phyloP scores from a whole-genome alignment of 2,113 vertebrate species.

The Nothoprocta pentlandii region DNA sequence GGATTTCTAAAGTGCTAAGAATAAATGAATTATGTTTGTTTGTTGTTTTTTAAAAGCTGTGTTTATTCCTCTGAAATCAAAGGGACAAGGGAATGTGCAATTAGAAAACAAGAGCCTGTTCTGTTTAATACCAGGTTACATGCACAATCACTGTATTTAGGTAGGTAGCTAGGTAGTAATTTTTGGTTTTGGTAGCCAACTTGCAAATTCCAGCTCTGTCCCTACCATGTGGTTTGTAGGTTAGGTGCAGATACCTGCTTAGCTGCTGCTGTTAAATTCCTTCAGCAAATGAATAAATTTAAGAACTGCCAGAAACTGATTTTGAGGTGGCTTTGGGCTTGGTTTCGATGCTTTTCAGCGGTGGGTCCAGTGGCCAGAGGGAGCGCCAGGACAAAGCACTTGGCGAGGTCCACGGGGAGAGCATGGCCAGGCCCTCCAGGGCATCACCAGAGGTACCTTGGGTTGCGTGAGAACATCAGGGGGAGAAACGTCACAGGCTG shows the following conservation, averaged over 20 bases:
- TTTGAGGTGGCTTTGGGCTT: neutral
- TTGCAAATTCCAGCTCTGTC: neutral
- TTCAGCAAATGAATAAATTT: neutral
- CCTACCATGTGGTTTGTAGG: neutral
- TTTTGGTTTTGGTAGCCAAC: neutral
- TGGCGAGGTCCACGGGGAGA: too few relatives aligned
- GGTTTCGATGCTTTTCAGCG: too few relatives aligned
- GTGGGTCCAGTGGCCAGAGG: too few relatives aligned
- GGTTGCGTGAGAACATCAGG: too few relatives aligned
- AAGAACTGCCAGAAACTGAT: neutral
- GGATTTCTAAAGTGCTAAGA: conserved; percentile 10
- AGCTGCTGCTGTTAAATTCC: neutral
- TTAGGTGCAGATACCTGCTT: neutral
- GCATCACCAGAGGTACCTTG: too few relatives aligned
- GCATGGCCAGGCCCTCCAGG: too few relatives aligned
- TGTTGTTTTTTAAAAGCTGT: neutral
- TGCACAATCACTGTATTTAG: neutral
- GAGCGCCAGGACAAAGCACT: too few relatives aligned
- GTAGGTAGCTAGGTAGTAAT: neutral
- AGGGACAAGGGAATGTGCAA: neutral
- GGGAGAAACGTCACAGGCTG: too few relatives aligned
- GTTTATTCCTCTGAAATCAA: conserved; percentile 14
- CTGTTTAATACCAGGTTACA: neutral
- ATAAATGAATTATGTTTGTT: neutral
- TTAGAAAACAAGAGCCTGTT: neutral